Evolutionary conservation across 1,140 invertebrate genomes (phyloP), one percentile per base, ranked within the genome.

Genomic region (Drosophila ohnishii): DNA sequence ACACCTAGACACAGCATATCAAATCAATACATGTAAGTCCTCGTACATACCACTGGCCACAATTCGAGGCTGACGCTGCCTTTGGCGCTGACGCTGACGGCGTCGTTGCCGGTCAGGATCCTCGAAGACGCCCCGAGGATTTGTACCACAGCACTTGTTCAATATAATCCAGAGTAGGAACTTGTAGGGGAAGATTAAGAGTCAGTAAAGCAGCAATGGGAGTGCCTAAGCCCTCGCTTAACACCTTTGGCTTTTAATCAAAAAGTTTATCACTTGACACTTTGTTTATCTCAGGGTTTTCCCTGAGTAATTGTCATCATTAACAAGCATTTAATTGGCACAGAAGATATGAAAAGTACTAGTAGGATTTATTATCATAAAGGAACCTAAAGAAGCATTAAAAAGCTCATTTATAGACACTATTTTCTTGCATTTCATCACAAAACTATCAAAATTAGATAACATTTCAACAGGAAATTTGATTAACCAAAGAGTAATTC

Each of bases 141-240:
- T 40, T 9, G 57, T 10, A 3, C 76, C 77, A 35, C 76, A 78
- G 51, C 76, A 78, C 44, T 78, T 78, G 42, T 55, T 78, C 25
- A 85, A 14, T 16, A 80, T 16, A 7, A 67, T 44, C 77, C 80
- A 85, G 3, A 85, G 74, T 9, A 75, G 22, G n/a, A 74, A 80
- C 81, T 85, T 78, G 11, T 10, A 13, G 16, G 16, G n/a, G 28
- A 48, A 40, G 9, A 1, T n/a, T 39, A n/a, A 45, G 5, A 25
- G 4, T 10, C 19, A 51, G 28, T 32, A 6, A 13, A 34, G 13
- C 8, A 32, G 55, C 2, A 4, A 1, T 3, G 3, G 8, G 9
- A 22, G 25, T 16, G 19, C 11, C 14, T 8, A 8, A 30, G 28
- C n/a, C 37, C 45, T 69, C 37, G 65, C 45, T 34, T 61, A 64